phyloP scores from a whole-genome alignment of 2,797 vertebrate species.

The Borostomias antarcticus region DNA sequence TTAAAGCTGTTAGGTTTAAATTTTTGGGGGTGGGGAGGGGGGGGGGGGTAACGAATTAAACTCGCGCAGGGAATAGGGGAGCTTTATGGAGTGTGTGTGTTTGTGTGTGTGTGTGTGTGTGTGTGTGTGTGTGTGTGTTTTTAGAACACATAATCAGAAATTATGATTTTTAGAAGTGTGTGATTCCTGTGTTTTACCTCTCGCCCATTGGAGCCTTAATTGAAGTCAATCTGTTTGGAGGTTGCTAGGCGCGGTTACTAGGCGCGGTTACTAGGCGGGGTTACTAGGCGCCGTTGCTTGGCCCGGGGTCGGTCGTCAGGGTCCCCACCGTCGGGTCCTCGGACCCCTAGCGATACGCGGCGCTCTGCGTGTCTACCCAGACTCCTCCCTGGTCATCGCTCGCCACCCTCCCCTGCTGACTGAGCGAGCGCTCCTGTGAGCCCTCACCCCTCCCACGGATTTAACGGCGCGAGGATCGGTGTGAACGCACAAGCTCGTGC shows the following conservation, averaged over 20 bases:
- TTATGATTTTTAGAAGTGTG: constrained; percentile 67
- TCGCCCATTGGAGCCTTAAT: constrained; percentile 77
- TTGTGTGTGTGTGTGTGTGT: constrained; percentile 35
- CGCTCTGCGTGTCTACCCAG: constrained; percentile 51
- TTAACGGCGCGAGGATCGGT: too few relatives aligned
- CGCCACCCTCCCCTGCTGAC: too few relatives aligned
- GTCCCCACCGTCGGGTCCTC: constrained; percentile 23
- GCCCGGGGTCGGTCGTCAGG: constrained; percentile 49
- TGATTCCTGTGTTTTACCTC: constrained; percentile 72
- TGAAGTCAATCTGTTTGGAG: constrained; percentile 64
- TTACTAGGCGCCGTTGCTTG: too few relatives aligned
- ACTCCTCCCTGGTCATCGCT: too few relatives aligned
- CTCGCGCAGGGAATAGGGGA: constrained; percentile 61
- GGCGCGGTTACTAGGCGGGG: too few relatives aligned
- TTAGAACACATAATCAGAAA: constrained; percentile 65
- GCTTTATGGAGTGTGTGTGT: constrained; percentile 49
- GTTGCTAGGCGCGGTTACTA: constrained; percentile 51
- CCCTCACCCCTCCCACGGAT: too few relatives aligned
- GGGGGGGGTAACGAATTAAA: constrained; percentile 58
- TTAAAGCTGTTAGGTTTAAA: constrained; percentile 61
- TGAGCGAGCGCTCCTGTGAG: too few relatives aligned
- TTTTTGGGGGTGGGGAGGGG: constrained; percentile 52
- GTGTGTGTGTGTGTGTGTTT: constrained; percentile 46
- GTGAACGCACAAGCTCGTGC: too few relatives aligned
- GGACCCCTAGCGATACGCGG: constrained; percentile 41